These are phyloP conservation scores for Rhinogobio ventralis DNA, from an alignment of 2,797 vertebrate genomes.

Conservation along the genomic window DNA sequence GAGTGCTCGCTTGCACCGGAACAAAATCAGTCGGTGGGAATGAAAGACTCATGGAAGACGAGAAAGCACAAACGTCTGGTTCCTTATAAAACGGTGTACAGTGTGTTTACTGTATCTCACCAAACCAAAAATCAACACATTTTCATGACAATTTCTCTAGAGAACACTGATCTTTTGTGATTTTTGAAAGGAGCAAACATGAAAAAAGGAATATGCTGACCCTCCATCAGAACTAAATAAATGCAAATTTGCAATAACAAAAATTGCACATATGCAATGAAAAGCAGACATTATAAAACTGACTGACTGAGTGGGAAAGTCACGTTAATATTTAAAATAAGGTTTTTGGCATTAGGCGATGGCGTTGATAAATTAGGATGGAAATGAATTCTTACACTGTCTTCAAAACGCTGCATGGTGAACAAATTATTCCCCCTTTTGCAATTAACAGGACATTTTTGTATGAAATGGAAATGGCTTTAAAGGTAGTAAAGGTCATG, in stretches of 20 bases:
- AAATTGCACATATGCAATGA: background rate
- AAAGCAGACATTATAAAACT: slow-evolving; percentile 7
- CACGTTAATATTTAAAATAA: slow-evolving; percentile 59
- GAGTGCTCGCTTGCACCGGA: slow-evolving; percentile 58
- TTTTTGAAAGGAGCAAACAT: background rate
- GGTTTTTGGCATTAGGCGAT: slow-evolving; percentile 71
- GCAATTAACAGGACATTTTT: slow-evolving; percentile 82
- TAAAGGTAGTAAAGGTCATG: slow-evolving; percentile 84
- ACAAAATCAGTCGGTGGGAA: slow-evolving; percentile 56
- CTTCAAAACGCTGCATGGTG: slow-evolving; percentile 71
- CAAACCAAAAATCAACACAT: background rate
- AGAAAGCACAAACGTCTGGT: slow-evolving; percentile 10
- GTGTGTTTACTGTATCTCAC: slow-evolving; percentile 18
- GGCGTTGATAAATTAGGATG: slow-evolving; percentile 80
- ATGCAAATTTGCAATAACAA: background rate
- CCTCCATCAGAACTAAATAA: background rate
- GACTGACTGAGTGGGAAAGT: slow-evolving; percentile 65
- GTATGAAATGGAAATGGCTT: slow-evolving; percentile 82
- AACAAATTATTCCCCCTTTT: slow-evolving; percentile 75
- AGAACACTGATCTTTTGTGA: background rate
- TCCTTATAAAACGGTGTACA: slow-evolving; percentile 27
- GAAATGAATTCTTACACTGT: slow-evolving; percentile 79
- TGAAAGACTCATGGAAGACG: slow-evolving; percentile 42
- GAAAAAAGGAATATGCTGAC: background rate
- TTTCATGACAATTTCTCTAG: background rate